A percentile compares a stretch with the other conserved stretches of the same genome.
phyloP scores from a whole-genome alignment of 2,797 vertebrate genomes.

The Phrynocephalus guinanensis region DNA sequence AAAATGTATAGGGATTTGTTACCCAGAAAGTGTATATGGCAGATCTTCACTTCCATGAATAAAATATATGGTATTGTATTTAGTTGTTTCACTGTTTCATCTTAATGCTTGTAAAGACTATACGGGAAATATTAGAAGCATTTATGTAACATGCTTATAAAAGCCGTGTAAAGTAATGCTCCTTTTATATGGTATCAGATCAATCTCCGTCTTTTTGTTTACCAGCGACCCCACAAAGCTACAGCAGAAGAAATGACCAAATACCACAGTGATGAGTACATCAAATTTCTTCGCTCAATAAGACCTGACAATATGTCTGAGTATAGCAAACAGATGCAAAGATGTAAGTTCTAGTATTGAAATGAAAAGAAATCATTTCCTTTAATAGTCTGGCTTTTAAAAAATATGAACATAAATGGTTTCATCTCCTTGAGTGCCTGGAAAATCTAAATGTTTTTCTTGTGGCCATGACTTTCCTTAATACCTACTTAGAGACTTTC shows the following conservation, averaged over 20 bases:
- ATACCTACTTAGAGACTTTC: not conserved
- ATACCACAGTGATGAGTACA: slow-evolving; percentile 95
- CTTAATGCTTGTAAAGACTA: not conserved
- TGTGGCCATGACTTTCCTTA: not conserved
- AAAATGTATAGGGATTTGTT: not conserved
- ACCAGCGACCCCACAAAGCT: slow-evolving; percentile 92
- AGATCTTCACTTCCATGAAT: not conserved
- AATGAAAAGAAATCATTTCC: not conserved
- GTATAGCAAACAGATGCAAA: slow-evolving; percentile 96
- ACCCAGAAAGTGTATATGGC: not conserved
- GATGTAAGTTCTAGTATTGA: slow-evolving; percentile 83
- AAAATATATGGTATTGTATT: not conserved
- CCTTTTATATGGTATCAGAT: not conserved
- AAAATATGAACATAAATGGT: not conserved
- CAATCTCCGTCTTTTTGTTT: slow-evolving; percentile 57
- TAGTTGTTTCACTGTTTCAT: not conserved
- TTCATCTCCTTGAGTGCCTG: not conserved
- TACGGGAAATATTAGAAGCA: not conserved
- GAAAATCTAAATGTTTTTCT: not conserved
- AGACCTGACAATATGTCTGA: slow-evolving; percentile 95
- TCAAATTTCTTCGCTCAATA: slow-evolving; percentile 93
- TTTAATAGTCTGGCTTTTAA: not conserved
- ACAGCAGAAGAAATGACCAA: slow-evolving; percentile 95
- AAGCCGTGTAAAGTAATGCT: not conserved
- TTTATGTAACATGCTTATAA: not conserved